Evolutionary conservation across 1,140 invertebrate species (phyloP).

Genomic region (Pseudomyrmex dendroicus): DNA sequence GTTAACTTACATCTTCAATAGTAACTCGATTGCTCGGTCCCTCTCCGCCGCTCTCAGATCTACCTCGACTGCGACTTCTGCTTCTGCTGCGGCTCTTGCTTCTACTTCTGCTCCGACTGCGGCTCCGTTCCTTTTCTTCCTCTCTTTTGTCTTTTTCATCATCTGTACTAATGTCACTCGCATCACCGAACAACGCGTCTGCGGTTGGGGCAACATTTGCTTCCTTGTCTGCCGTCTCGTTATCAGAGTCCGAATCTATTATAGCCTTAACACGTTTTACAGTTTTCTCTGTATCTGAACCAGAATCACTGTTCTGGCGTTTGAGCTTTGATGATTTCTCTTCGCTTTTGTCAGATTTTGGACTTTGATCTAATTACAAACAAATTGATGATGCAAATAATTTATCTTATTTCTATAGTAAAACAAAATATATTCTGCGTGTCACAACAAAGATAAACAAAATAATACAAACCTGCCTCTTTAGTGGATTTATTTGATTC

Average conservation of each 20-base stretch:
- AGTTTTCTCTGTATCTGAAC: slow-evolving; percentile 73
- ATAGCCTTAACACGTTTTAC: slow-evolving; percentile 81
- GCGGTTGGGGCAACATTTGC: slow-evolving; percentile 87
- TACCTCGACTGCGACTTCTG: slow-evolving; percentile 79
- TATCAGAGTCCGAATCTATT: slow-evolving; percentile 86
- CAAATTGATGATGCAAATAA: background rate
- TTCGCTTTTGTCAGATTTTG: slow-evolving; percentile 72
- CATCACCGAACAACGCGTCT: slow-evolving; percentile 96
- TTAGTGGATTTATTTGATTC: slow-evolving; percentile 79
- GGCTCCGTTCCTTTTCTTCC: slow-evolving; percentile 77
- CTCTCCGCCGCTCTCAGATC: slow-evolving; percentile 80
- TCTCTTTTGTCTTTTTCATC: slow-evolving; percentile 88
- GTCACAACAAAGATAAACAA: background rate
- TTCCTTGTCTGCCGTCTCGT: slow-evolving; percentile 81
- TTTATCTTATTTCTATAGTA: background rate
- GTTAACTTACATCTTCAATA: slow-evolving; percentile 84
- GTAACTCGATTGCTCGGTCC: slow-evolving; percentile 76
- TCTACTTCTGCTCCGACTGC: slow-evolving; percentile 77
- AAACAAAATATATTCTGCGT: background rate
- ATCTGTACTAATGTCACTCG: slow-evolving; percentile 95
- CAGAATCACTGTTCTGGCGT: slow-evolving; percentile 78
- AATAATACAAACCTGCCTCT: slow-evolving; percentile 66
- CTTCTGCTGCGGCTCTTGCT: slow-evolving; percentile 77
- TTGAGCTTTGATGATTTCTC: slow-evolving; percentile 64
- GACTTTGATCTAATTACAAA: slow-evolving; percentile 64